phyloP scores from a whole-genome alignment of 2,888 invertebrate species.

The Leptinotarsa tumamoca region DNA sequence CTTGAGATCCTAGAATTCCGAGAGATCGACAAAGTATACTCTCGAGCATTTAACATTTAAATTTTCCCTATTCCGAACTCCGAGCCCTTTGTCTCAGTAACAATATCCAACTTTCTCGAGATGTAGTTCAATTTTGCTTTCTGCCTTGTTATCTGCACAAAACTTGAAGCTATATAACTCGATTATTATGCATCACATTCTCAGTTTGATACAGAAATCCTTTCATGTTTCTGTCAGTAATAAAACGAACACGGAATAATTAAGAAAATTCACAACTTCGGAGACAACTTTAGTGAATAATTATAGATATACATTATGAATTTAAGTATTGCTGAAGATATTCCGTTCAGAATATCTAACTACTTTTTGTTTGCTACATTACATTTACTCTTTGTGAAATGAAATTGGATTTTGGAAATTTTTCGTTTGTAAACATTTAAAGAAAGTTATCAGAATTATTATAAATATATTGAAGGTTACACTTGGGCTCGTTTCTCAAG shows the following conservation, averaged over 20 bases:
- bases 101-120: constrained; percentile 30
- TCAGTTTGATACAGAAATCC: constrained; percentile 27
- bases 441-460: too few relatives aligned
- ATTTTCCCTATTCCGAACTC: constrained; percentile 26
- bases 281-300: neutral
- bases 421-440: too few relatives aligned
- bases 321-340: neutral
- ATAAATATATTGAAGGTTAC: too few relatives aligned
- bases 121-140: constrained; percentile 29
- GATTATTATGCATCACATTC: constrained; percentile 28
- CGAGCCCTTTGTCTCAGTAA: constrained; percentile 32
- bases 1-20: neutral
- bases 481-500: too few relatives aligned
- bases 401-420: too few relatives aligned
- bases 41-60: constrained; percentile 25
- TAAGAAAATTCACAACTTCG: constrained; percentile 17
- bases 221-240: constrained; percentile 9
- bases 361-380: too few relatives aligned
- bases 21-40: constrained; percentile 17
- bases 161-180: constrained; percentile 24
- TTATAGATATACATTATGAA: neutral
- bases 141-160: constrained; percentile 26
- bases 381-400: too few relatives aligned
- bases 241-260: constrained; percentile 18
- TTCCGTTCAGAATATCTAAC: too few relatives aligned